Base-by-base conservation (phyloP, 2,113 vertebrate species). In the Paramormyrops kingsleyae region DNA sequence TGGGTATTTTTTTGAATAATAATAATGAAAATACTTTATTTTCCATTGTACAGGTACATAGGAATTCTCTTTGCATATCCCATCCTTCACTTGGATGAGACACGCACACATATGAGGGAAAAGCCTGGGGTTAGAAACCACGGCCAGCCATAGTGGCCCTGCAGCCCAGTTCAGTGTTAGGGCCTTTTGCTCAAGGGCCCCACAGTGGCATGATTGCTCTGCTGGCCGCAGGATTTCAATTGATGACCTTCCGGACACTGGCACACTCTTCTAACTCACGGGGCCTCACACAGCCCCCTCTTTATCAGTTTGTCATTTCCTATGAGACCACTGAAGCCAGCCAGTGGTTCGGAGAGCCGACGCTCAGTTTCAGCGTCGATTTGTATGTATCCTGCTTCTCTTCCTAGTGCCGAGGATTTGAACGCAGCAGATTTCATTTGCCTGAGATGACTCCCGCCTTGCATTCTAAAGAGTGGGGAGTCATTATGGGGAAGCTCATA, bases 1-100 rank as follows among this genome's bases (percentile, higher is more conserved):
- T 89, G 92, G 91, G 35, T 44, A 8, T 59, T 84, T 42, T 62
- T 62, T 27, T 62, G 2, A 62, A 70, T 70, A 70, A 70, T 31
- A 70, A 70, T 70, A 70, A 70, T 70, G 62, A 31, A n/a, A 70
- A 31, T 35, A 42, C 31, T 77, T 77, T 80, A 39, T 80, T 42
- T 80, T 35, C 35, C 35, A 42, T 80, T 80, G 35, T 80, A 80
- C 35, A 31, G 39, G 31, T 80, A 70, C 62, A 70, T 31, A 70
- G 62, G 62, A 80, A 80, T 80, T 80, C 35, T 80, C 6, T 77
- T 19, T 80, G 13, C 74, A 42, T 39, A 17, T 7, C 17, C 74
- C 74, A 35, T 17, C 17, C 74, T 80, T 15, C 7, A 1, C 3
- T n/a, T 77, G 31, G 7, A 17, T 39, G 31, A 77, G 9, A 66